Conservation (phyloP, 2,888 invertebrate genomes). For the Lasioglossum vierecki region DNA sequence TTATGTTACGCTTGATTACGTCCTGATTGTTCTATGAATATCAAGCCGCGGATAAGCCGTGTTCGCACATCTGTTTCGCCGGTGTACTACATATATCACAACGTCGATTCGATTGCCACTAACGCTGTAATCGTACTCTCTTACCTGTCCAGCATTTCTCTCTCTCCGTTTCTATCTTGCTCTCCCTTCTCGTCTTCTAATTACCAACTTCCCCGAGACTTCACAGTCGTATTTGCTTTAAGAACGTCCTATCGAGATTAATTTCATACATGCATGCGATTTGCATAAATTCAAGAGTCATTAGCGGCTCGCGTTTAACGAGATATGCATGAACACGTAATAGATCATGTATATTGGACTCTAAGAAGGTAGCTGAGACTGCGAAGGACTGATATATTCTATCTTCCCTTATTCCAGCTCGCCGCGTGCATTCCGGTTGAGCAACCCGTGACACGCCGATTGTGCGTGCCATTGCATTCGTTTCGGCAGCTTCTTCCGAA, state of each 20-base stretch:
- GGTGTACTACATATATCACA: conserved; percentile 45
- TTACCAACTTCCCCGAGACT: conserved; percentile 54
- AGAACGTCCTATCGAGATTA: conserved; percentile 45
- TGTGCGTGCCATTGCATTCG: background rate
- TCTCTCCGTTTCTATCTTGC: background rate
- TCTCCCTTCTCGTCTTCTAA: conserved; percentile 28
- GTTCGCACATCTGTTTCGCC: conserved; percentile 44
- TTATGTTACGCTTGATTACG: conserved; percentile 65
- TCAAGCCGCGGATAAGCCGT: conserved; percentile 56
- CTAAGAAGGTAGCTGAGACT: background rate
- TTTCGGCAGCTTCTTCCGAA: background rate
- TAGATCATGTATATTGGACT: conserved; percentile 17
- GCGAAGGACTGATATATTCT: background rate
- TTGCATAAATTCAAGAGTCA: conserved; percentile 44
- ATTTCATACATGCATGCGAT: conserved; percentile 44
- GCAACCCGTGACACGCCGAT: background rate
- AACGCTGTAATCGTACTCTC: conserved; percentile 13
- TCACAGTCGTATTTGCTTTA: conserved; percentile 37
- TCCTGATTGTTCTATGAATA: conserved; percentile 70
- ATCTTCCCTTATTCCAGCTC: background rate
- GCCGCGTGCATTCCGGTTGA: background rate
- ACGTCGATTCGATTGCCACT: conserved; percentile 41
- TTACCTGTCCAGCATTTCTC: background rate
- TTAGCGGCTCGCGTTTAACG: conserved; percentile 19
- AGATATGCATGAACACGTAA: background rate